These are phyloP conservation scores for Aphelocoma coerulescens DNA, from an alignment of 2,113 vertebrate species.

Conservation along the genomic window DNA sequence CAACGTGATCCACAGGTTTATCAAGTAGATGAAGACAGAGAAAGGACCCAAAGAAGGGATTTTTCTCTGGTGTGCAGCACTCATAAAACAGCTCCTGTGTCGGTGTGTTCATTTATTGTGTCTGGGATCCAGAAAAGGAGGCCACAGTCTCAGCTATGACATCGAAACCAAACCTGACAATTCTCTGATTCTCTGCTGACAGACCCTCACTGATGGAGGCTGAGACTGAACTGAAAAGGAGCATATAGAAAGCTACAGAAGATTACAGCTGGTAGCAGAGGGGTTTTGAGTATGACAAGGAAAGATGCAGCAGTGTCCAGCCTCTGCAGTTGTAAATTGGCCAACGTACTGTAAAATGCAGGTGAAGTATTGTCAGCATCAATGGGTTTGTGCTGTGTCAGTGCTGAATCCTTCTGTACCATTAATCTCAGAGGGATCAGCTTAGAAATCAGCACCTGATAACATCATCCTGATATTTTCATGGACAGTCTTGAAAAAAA, in stretches of 20 bases:
- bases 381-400: background rate
- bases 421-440: background rate
- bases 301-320: background rate
- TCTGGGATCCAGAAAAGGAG: background rate
- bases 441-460: background rate
- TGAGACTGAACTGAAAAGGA: background rate
- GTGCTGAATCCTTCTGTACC: background rate
- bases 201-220: background rate
- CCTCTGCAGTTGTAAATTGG: background rate
- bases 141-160: background rate
- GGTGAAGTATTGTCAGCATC: background rate
- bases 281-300: background rate
- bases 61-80: background rate
- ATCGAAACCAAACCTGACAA: background rate
- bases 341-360: background rate
- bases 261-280: background rate
- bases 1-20: fast-evolving
- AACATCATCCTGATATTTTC: background rate
- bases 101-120: background rate
- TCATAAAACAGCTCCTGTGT: background rate
- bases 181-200: background rate
- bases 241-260: background rate
- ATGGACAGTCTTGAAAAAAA: background rate
- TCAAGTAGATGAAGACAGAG: background rate
- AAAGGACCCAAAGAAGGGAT: background rate